Evolutionary conservation across 2,113 vertebrate species (phyloP), one percentile per base, ranked within the genome.

Genomic region (Xiphophorus maculatus): DNA sequence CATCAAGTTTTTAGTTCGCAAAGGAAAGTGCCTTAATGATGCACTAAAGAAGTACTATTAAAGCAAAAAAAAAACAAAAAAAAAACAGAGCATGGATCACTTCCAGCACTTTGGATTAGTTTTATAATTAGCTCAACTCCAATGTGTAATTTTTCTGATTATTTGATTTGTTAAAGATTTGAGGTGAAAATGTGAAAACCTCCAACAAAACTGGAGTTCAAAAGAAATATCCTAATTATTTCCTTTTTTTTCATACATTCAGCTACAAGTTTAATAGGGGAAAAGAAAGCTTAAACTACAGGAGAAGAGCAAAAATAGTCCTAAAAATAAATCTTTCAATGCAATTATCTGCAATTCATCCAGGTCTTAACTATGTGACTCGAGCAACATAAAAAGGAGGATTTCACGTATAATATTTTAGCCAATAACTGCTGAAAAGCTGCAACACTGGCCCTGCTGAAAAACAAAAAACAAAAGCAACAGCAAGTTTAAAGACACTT

Each of bases 1-100:
- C 44, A 48, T 79, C 28, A 75, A 77, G 4, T 42, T 79, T 65
- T 40, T 35, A 85, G 71, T 65, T 67, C 58, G 27, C 66, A 73
- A 77, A 66, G 76, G 66, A 83, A 89, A 79, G 82, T 83, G 84
- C 81, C 51, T 71, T 60, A 54, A 85, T 48, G 64, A 80, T 75
- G 69, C 74, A 89, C 76, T 69, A 35, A 19, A n/a, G 30, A 70
- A 37, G 7, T 28, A 25, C 11, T 14, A 32, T 14, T n/a, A 27
- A 29, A 61, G 13, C 3, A 15, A 19, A 1, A 29, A 13, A 35
- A 27, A 22, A 61, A n/a, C n/a, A n/a, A 3, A 1, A n/a, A 19
- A 1, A 29, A 7, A 25, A 37, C 29, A 66, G 60, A 33, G 1
- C 19, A 1, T 48, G 27, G 27, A 28, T 28, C 27, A 28, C 27